These are phyloP conservation scores for Babyrousa celebensis DNA, from an alignment of 2,797 vertebrate genomes.

Conservation along the genomic window DNA sequence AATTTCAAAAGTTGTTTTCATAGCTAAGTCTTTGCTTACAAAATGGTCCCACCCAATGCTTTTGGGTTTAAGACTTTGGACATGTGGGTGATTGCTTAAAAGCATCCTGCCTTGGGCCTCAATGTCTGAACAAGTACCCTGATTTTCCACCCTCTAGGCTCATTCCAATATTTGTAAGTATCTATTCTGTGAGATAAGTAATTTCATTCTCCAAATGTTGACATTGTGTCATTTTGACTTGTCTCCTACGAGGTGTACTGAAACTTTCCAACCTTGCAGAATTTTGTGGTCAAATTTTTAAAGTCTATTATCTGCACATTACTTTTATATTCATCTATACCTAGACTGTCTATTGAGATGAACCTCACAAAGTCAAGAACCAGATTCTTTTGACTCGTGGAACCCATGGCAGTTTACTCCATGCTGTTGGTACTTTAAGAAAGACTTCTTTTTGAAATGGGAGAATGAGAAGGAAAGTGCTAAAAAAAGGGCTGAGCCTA, in stretches of 20 bases:
- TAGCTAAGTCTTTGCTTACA: constrained; percentile 59
- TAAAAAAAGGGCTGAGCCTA: not conserved
- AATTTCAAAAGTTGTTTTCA: constrained; percentile 71
- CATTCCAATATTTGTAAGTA: constrained; percentile 20
- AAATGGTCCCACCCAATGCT: not conserved
- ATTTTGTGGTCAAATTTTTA: not conserved
- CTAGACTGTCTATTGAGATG: not conserved
- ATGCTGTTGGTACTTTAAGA: not conserved
- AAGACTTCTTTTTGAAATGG: not conserved
- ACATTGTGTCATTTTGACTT: constrained; percentile 13
- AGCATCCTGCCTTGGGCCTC: constrained; percentile 35
- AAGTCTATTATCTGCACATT: constrained; percentile 4
- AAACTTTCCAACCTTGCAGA: constrained; percentile 14
- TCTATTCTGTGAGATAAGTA: constrained; percentile 36
- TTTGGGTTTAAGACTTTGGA: constrained; percentile 57
- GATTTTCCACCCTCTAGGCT: constrained; percentile 7
- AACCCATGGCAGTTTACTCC: not conserved
- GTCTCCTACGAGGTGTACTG: not conserved
- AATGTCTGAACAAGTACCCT: not conserved
- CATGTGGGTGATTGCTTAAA: constrained; percentile 7
- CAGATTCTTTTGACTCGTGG: not conserved
- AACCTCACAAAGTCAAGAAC: not conserved
- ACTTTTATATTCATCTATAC: not conserved
- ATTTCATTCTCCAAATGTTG: constrained; percentile 43
- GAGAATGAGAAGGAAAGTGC: not conserved